phyloP scores from a whole-genome alignment of 2,888 invertebrate genomes.

The Bimastos eiseni region DNA sequence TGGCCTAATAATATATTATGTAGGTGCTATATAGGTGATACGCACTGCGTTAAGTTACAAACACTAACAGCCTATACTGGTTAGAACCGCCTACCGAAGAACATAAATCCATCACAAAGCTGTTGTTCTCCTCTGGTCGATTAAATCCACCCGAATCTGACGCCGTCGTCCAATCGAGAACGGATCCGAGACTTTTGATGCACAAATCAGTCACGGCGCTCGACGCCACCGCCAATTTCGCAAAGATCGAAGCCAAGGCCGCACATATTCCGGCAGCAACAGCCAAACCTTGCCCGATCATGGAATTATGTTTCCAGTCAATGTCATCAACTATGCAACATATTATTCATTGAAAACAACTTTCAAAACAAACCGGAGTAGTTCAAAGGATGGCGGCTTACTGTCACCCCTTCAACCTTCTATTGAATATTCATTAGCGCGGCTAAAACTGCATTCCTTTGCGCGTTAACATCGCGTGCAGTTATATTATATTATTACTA shows the following conservation, averaged over 20 bases:
- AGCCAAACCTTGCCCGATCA: constrained; percentile 19
- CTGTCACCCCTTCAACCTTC: neutral
- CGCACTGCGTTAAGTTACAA: neutral
- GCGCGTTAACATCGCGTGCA: too few relatives aligned
- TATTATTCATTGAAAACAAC: neutral
- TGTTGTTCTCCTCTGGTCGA: neutral
- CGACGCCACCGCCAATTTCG: constrained; percentile 15
- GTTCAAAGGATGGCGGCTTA: neutral
- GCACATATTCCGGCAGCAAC: constrained; percentile 21
- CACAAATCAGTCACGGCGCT: constrained; percentile 7
- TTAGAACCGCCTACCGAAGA: neutral
- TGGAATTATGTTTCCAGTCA: neutral
- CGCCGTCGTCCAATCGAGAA: neutral
- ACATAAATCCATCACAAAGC: neutral
- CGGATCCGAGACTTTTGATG: neutral
- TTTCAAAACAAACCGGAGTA: neutral
- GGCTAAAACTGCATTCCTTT: neutral
- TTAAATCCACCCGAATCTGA: neutral
- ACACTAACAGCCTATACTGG: neutral
- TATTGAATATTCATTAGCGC: neutral
- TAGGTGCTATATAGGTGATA: too few relatives aligned
- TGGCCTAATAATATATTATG: too few relatives aligned
- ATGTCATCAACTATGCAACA: neutral
- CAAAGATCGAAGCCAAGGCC: constrained; percentile 15
- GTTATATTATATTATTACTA: too few relatives aligned